Conservation (phyloP, 64 coral and sea anemone genomes). For the Acropora yongei region DNA sequence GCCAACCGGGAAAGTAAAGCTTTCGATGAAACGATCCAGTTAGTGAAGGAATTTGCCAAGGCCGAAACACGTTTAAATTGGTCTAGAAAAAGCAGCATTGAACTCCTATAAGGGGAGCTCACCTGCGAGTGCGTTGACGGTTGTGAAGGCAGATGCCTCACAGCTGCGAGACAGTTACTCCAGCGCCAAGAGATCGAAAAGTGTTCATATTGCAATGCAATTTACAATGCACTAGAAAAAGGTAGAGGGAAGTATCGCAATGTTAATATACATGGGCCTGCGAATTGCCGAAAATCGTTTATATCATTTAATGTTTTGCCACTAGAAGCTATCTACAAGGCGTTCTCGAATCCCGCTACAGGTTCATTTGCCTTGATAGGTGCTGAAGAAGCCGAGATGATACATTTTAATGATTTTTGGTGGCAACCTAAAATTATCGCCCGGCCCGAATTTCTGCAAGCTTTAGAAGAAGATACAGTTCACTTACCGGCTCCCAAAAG, state of each 20-base stretch:
- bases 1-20: neutral
- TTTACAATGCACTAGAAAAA: neutral
- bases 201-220: neutral
- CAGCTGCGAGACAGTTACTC: neutral
- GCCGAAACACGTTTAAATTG: neutral
- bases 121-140: neutral
- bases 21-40: neutral
- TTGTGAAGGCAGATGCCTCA: neutral
- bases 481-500: neutral
- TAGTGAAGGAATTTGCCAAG: neutral
- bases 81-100: neutral
- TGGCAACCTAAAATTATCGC: neutral
- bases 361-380: neutral
- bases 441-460: neutral
- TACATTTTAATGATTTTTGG: neutral
- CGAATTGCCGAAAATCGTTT: neutral
- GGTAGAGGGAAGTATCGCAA: neutral
- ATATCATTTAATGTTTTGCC: too few relatives aligned
- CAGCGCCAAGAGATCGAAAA: neutral
- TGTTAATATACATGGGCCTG: neutral
- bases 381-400: neutral
- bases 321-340: neutral
- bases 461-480: neutral
- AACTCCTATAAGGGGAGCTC: neutral
- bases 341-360: neutral